Evolutionary conservation across 2,888 invertebrate species (phyloP), one percentile per base, ranked within the genome.

Genomic region (Antitype chi): DNA sequence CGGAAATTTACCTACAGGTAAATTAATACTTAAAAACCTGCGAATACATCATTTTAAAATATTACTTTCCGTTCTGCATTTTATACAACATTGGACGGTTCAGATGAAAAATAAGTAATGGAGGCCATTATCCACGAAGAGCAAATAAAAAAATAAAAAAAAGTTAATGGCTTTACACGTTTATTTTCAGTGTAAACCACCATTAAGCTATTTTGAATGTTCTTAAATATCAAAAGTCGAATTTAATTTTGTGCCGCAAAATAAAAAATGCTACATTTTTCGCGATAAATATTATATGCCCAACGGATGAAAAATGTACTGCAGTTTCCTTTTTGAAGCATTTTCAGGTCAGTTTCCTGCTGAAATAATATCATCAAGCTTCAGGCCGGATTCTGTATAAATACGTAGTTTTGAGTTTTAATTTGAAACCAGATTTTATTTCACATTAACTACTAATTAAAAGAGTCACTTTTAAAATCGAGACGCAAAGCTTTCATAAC

Each of bases 111-210:
- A 60, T 55, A 72, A 60, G 32, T 28, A 66, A 81, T 64, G 47
- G 25, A 62, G 15, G 67, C 66, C 66, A 52, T 81, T 55, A 67
- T 23, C 28, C n/a, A 47, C 49, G 8, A 53, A 52, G 47, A 81
- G 2, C 9, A 47, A 76, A 82, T 63, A 53, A 76, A 57, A 5
- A 81, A 60, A n/a, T n/a, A 68, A 62, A 75, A 11, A 75, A 75
- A 81, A 62, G 55, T 62, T 60, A 67, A 75, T 62, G 66, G 60
- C 49, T 55, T 67, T 55, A 28, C 32, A n/a, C 2, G 52, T 75
- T 81, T 62, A 53, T 81, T 67, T 47, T 43, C 47, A 32, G 2
- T 15, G 20, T 13, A 38, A 15, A 66, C 23, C 17, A 23, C 47
- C 60, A 59, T 49, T 28, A 52, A 71, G 47, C 47, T 80, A 52